A percentile compares a stretch with the other conserved stretches of the same genome.
Conservation (phyloP, 1,140 invertebrate genomes). For the Andricus grossulariae region DNA sequence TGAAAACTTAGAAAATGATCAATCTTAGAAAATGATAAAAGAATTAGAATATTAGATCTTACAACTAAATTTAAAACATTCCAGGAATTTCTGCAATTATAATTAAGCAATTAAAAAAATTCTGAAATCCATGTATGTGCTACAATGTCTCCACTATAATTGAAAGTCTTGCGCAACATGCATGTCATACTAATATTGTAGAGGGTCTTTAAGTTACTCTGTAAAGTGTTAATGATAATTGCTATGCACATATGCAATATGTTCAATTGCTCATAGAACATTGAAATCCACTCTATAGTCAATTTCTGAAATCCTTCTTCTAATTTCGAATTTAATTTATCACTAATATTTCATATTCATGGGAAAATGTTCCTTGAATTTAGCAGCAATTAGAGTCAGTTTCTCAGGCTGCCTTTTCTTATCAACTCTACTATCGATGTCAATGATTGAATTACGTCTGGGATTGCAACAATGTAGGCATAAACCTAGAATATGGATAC, state of each 20-base stretch:
- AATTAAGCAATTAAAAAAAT: slow-evolving; percentile 2
- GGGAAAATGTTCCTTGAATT: neutral
- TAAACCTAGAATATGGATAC: slow-evolving; percentile 16
- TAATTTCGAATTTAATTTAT: neutral
- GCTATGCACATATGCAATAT: neutral
- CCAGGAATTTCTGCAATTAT: neutral
- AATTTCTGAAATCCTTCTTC: slow-evolving; percentile 6
- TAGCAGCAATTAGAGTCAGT: neutral
- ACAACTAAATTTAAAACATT: neutral
- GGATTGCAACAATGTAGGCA: slow-evolving; percentile 24
- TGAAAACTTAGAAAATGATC: neutral
- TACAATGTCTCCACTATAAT: slow-evolving; percentile 9
- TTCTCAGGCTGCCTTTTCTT: neutral
- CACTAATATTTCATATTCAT: neutral
- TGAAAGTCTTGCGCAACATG: slow-evolving; percentile 10
- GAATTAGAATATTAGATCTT: neutral
- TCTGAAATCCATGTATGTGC: neutral
- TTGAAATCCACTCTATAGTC: neutral
- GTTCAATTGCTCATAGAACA: neutral
- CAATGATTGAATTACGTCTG: slow-evolving; percentile 28
- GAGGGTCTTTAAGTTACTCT: slow-evolving; percentile 15
- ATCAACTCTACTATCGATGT: slow-evolving; percentile 19
- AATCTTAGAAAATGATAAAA: neutral
- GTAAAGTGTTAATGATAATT: slow-evolving; percentile 22
- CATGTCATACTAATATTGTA: slow-evolving; percentile 12